Conservation (phyloP, 2,888 invertebrate genomes). For the Carabus problematicus region DNA sequence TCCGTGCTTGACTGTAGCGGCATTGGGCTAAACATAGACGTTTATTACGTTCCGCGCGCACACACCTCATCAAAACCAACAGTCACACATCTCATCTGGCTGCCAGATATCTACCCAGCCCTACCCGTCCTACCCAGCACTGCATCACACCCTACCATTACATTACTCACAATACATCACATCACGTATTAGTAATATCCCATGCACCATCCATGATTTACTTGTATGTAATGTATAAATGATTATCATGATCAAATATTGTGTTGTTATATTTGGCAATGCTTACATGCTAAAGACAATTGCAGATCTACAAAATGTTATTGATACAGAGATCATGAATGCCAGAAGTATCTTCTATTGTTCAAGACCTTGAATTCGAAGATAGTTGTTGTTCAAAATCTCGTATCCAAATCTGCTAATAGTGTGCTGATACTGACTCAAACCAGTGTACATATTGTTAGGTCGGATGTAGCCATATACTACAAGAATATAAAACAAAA, state of each 20-base stretch:
- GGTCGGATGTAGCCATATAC: constrained; percentile 44
- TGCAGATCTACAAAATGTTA: too few species aligned
- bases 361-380: not conserved
- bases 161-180: too few species aligned
- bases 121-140: not conserved
- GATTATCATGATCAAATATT: too few species aligned
- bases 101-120: not conserved
- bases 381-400: constrained; percentile 22
- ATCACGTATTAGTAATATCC: too few species aligned
- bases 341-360: not conserved
- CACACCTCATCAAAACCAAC: constrained; percentile 1
- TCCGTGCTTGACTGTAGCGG: constrained; percentile 7
- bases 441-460: constrained; percentile 37
- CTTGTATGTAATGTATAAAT: too few species aligned
- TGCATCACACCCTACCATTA: not conserved
- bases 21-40: constrained; percentile 19
- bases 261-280: too few species aligned
- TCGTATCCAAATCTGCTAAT: constrained; percentile 42
- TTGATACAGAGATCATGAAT: too few species aligned
- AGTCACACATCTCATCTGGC: too few species aligned
- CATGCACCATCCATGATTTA: too few species aligned
- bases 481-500: constrained; percentile 28
- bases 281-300: too few species aligned
- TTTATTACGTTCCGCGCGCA: constrained; percentile 1
- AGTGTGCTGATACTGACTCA: constrained; percentile 41